These are phyloP conservation scores for Drosophila serrata DNA, from an alignment of 1,140 invertebrate species.

Conservation along the genomic window DNA sequence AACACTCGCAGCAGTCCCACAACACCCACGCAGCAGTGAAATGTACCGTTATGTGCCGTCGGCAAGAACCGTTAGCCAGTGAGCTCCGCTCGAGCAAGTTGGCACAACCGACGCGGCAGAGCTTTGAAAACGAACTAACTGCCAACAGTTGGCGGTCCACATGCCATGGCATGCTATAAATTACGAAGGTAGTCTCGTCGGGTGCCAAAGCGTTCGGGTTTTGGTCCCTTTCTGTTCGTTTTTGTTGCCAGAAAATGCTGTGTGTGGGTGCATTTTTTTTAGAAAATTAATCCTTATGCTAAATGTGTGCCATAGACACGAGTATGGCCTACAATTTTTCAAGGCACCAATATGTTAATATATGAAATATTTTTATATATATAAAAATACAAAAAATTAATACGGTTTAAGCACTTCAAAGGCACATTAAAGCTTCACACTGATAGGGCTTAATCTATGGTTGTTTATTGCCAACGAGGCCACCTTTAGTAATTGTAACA, in stretches of 20 bases:
- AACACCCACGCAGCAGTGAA: conserved; percentile 19
- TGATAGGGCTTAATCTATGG: not conserved
- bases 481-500: not conserved
- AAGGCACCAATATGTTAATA: too few relatives aligned
- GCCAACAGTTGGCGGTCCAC: conserved; percentile 42
- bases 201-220: not conserved
- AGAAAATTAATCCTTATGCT: not conserved
- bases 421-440: not conserved
- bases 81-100: conserved; percentile 33
- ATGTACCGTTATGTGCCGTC: conserved; percentile 67
- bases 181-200: conserved; percentile 1
- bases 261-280: not conserved
- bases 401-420: too few relatives aligned
- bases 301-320: not conserved
- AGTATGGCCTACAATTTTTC: too few relatives aligned
- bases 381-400: too few relatives aligned
- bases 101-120: conserved; percentile 73
- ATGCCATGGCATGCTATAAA: not conserved
- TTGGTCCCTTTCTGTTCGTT: not conserved
- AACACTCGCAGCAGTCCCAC: not conserved
- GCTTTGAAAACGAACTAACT: conserved; percentile 75
- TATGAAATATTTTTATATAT: too few relatives aligned
- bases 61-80: conserved; percentile 38
- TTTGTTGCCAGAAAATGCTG: not conserved
- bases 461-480: not conserved